Evolutionary conservation across 2,888 invertebrate species (phyloP).

Genomic region (Drosophila mayaguana): DNA sequence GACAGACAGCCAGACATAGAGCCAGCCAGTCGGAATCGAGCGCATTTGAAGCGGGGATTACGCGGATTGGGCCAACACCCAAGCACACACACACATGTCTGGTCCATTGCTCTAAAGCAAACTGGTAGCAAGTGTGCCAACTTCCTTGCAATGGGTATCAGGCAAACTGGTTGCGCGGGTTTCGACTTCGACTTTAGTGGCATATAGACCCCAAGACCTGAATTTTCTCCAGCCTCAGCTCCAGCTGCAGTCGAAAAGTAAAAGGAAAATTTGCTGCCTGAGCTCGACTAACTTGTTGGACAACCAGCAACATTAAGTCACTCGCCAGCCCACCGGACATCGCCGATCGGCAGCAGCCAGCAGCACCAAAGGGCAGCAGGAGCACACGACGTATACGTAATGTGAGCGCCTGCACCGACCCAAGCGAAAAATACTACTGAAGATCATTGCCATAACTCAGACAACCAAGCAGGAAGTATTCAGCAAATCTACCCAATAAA

Average conservation of each 20-base stretch:
- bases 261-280: constrained; percentile 57
- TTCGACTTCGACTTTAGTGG: constrained; percentile 31
- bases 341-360: constrained; percentile 20
- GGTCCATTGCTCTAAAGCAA: constrained; percentile 40
- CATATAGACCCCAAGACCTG: constrained; percentile 72
- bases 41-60: constrained; percentile 38
- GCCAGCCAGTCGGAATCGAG: constrained; percentile 33
- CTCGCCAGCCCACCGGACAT: constrained; percentile 36
- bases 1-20: constrained; percentile 20
- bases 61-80: constrained; percentile 61
- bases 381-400: constrained; percentile 34
- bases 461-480: neutral
- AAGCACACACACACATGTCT: constrained; percentile 38
- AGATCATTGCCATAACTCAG: constrained; percentile 8
- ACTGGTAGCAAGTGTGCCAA: constrained; percentile 71
- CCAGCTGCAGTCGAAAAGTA: constrained; percentile 57
- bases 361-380: constrained; percentile 9
- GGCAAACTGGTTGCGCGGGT: constrained; percentile 62
- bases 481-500: neutral
- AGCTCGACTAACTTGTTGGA: constrained; percentile 35
- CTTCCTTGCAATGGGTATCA: constrained; percentile 66
- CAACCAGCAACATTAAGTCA: constrained; percentile 13
- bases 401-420: neutral
- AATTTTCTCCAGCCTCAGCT: constrained; percentile 36
- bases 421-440: neutral